Percentiles rank a stretch among this genome's conserved stretches.
Conservation (phyloP, 2,113 vertebrate species). For the Daboia siamensis region DNA sequence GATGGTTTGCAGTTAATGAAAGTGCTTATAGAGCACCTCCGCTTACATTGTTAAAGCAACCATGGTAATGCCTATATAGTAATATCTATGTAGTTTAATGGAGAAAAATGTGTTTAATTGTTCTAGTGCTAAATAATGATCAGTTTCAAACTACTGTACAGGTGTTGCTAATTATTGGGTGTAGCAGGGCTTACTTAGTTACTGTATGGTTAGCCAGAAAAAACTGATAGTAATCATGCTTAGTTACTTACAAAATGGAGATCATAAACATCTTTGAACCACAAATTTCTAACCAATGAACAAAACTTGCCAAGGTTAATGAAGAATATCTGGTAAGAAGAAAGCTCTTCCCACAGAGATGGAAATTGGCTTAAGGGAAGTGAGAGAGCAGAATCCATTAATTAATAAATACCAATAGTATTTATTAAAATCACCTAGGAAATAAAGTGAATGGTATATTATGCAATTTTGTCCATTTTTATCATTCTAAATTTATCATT, state of each 20-base stretch:
- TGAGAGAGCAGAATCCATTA: neutral
- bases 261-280: neutral
- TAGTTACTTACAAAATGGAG: neutral
- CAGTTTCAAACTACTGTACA: neutral
- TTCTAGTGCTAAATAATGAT: neutral
- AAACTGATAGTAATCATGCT: neutral
- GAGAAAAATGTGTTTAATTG: neutral
- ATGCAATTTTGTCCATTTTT: neutral
- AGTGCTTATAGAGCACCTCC: neutral
- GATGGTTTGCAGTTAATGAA: neutral
- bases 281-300: neutral
- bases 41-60: too few species aligned
- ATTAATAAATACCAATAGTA: neutral
- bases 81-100: slow-evolving; percentile 50
- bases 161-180: neutral
- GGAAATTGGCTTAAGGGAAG: neutral
- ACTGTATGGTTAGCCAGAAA: neutral
- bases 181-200: neutral
- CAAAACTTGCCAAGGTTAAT: neutral
- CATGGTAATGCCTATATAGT: slow-evolving; percentile 90
- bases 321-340: neutral
- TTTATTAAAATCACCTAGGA: neutral
- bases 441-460: neutral
- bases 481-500: neutral
- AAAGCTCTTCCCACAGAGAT: neutral